Conservation (phyloP, 2,888 invertebrate genomes). For the Epistrophella euchroma region DNA sequence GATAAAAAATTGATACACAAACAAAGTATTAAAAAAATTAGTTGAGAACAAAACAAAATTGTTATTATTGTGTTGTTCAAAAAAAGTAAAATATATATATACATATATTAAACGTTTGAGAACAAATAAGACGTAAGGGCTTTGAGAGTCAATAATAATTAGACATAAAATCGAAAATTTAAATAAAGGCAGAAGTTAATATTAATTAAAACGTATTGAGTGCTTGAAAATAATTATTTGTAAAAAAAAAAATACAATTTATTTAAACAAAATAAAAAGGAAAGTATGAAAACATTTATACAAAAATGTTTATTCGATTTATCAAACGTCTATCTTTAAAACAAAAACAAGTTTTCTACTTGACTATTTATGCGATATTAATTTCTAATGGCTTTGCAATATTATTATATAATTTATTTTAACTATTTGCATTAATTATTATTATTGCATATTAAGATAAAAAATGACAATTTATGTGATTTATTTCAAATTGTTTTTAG, state of each 20-base stretch:
- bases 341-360: not conserved
- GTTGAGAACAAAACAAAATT: conserved; percentile 20
- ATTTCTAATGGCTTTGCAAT: conserved; percentile 58
- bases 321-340: conserved; percentile 38
- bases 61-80: conserved; percentile 27
- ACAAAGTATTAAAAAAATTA: conserved; percentile 52
- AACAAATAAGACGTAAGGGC: conserved; percentile 2
- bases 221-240: conserved; percentile 38
- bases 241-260: conserved; percentile 21
- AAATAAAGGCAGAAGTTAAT: conserved; percentile 2
- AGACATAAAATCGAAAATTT: conserved; percentile 7
- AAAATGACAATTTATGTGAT: conserved; percentile 57
- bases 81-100: conserved; percentile 8
- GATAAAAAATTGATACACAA: not conserved
- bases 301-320: conserved; percentile 32
- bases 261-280: not conserved
- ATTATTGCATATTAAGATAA: not conserved
- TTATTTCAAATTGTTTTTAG: conserved; percentile 44
- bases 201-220: not conserved
- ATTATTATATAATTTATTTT: conserved; percentile 20
- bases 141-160: conserved; percentile 18
- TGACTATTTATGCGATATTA: conserved; percentile 49
- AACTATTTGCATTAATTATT: conserved; percentile 2
- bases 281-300: conserved; percentile 12
- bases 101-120: conserved; percentile 11